Base-by-base conservation (phyloP, 1,140 invertebrate genomes). In the Caenorhabditis tropicalis region DNA sequence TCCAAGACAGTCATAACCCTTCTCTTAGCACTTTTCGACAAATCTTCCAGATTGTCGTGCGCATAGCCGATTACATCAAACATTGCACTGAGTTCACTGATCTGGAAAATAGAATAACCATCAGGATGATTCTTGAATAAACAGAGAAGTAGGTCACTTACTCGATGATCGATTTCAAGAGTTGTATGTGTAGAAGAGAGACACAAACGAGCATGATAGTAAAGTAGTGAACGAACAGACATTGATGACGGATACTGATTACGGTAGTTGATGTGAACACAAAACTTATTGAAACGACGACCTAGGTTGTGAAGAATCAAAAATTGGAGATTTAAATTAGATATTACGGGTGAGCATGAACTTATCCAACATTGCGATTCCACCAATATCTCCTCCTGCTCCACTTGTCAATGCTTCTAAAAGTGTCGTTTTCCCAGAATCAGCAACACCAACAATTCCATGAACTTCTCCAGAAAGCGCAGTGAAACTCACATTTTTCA, bases 301-400 rank as follows among this genome's bases (percentile, higher is more conserved):
- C 49, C 81, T 82, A 21, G 56, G 21, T 33, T 56, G 33, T 53
- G 33, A 43, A 43, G 9, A 21, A 39, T n/a, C n/a, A 21, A 27
- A 1, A n/a, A 12, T 29, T 80, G 16, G 9, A 3, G 0, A 36
- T 16, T 5, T 7, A 65, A 46, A 43, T 10, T 46, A 19, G 24
- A 27, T 10, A 29, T 39, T 60, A 82, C 81, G 15, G 5, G 81
- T 82, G 19, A 82, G 21, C 53, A 82, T 56, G 31, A 56, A 58
- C 39, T 82, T 82, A 60, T 82, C 53, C 19, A 82, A 9, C 81
- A 82, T 43, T 21, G 53, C 81, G 24, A 58, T 82, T 27, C 81
- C 81, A 21, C 81, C 81, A n/a, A 82, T 82, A 43, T 82, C 81
- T 24, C 81, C 81, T 21, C 36, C 51, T 39, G 81, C 81, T 56